Percentiles rank a stretch among this genome's conserved stretches.
These are phyloP conservation scores for Takifugu rubripes DNA, from an alignment of 2,797 vertebrate genomes.

Conservation along the genomic window DNA sequence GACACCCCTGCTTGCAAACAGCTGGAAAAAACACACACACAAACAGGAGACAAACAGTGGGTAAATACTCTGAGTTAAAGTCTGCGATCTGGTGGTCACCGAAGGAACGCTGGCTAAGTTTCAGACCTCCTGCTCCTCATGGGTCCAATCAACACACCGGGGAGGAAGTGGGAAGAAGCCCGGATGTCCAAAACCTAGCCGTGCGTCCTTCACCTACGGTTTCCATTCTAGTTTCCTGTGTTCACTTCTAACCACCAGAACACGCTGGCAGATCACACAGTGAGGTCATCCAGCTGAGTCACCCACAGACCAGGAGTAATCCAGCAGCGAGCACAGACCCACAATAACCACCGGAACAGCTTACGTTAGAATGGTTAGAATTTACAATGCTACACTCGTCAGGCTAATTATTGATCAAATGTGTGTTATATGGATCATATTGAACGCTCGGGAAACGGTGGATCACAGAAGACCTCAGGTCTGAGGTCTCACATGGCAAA, in stretches of 20 bases:
- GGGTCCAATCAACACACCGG: slow-evolving; percentile 61
- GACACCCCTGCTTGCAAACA: slow-evolving; percentile 78
- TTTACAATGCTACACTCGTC: background rate
- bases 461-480: too few relatives aligned
- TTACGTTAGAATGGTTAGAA: background rate
- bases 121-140: slow-evolving; percentile 55
- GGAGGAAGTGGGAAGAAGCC: slow-evolving; percentile 61
- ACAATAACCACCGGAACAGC: slow-evolving; percentile 1
- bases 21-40: slow-evolving; percentile 60
- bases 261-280: slow-evolving; percentile 39
- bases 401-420: too few relatives aligned
- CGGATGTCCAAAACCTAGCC: slow-evolving; percentile 66
- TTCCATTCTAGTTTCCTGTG: slow-evolving; percentile 63
- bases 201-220: slow-evolving; percentile 53
- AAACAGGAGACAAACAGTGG: background rate
- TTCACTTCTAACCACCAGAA: slow-evolving; percentile 50
- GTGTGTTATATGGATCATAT: too few relatives aligned
- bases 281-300: slow-evolving; percentile 52
- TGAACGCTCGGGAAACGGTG: too few relatives aligned
- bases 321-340: background rate
- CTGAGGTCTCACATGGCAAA: too few relatives aligned
- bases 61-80: background rate
- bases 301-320: slow-evolving; percentile 24
- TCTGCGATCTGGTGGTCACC: slow-evolving; percentile 22
- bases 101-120: slow-evolving; percentile 25